These are phyloP conservation scores for Thereva unica DNA, from an alignment of 2,888 invertebrate species.

Conservation along the genomic window DNA sequence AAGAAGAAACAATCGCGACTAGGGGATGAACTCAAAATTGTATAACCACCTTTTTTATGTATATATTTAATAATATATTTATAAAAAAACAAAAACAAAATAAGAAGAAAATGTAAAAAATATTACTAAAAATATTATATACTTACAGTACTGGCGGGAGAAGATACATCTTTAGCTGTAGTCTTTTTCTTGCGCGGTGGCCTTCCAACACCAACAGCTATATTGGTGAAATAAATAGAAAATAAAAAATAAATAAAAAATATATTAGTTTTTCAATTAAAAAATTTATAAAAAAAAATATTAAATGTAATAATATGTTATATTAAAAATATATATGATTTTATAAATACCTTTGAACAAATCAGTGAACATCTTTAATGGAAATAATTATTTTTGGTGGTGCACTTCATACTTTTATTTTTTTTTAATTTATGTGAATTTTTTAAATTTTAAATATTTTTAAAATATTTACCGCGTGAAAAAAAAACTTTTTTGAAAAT, in stretches of 20 bases:
- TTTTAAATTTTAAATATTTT: too few species aligned
- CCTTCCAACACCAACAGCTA: constrained; percentile 49
- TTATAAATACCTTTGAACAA: constrained; percentile 27
- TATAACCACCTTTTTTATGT: too few species aligned
- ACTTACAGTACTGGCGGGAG: constrained; percentile 45
- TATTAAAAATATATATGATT: constrained; percentile 3
- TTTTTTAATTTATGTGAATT: too few species aligned
- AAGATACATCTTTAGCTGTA: constrained; percentile 48
- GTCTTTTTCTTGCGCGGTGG: constrained; percentile 56
- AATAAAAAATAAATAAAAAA: constrained; percentile 37
- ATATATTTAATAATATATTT: too few species aligned
- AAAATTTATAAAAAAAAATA: constrained; percentile 8
- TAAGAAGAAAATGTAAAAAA: constrained; percentile 27
- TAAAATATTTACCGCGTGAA: too few species aligned
- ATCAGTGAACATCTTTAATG: constrained; percentile 12
- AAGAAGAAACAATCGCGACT: too few species aligned
- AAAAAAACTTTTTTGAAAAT: constrained; percentile 16
- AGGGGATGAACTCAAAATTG: too few species aligned
- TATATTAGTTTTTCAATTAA: constrained; percentile 5
- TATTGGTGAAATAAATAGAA: constrained; percentile 42
- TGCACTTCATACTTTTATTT: too few species aligned
- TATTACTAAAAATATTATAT: constrained; percentile 2
- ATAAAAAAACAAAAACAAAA: constrained; percentile 27
- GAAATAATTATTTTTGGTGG: not conserved
- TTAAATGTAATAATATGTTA: not conserved